Evolutionary conservation across 1,140 invertebrate genomes (phyloP), one percentile per base, ranked within the genome.

Genomic region (Diplogasteroides magnus): DNA sequence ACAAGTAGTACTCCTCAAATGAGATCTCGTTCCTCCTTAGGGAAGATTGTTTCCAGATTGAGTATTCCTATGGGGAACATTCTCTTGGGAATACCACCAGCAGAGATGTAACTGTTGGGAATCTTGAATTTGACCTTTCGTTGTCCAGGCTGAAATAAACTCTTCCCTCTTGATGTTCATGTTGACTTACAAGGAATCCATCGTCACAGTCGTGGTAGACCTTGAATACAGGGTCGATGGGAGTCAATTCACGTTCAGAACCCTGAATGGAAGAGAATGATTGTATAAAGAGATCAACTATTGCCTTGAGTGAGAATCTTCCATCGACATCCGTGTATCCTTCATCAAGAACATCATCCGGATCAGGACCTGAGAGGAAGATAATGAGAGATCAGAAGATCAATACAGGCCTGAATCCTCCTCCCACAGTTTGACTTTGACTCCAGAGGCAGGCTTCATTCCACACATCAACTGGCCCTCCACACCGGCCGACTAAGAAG

Each of bases 341-440:
- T 58, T 77, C 67, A 26, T 72, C 77, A 19, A 77, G 31, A 31
- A 69, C 59, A 31, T 78, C 77, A 56, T 74, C 72, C 28, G 72
- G 64, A 62, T 74, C 72, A n/a, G 72, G 72, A 75, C 72, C 69
- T 73, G 26, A 72, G 37, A 2, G 19, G n/a, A 27, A 59, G n/a
- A n/a, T 3, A 55, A 37, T 65, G 19, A 48, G 2, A 14, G 14
- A 27, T 31, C 14, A 15, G 48, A 23, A 2, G 2, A 2, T 14
- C 11, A 26, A n/a, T 65, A 65, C 73, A 37, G 27, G 75, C 78
- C 78, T 55, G 56, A 55, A 67, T 82, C 79, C 68, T 81, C 79
- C 27, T 81, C 79, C 69, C 74, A 80, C 25, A 81, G 71, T 64
- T 79, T 79, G 14, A 81, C 75, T 2, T 74, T 57, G 19, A 82